Evolutionary conservation across 2,888 invertebrate species (phyloP).

Genomic region (Merodon equestris): DNA sequence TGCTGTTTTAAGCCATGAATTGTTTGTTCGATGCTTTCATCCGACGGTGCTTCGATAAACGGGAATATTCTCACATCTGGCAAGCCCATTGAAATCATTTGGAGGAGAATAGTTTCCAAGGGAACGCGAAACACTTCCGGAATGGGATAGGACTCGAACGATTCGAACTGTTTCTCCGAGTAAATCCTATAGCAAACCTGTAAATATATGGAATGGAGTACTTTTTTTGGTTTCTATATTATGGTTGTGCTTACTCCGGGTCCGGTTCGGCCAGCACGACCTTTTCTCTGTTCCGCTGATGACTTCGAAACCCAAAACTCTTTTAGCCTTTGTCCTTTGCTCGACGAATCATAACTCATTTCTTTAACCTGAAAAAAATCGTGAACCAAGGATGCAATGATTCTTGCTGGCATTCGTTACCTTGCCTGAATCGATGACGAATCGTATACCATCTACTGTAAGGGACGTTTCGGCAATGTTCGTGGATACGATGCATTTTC

Average conservation of each 20-base stretch:
- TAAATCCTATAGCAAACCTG: slow-evolving; percentile 92
- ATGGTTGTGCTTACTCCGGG: slow-evolving; percentile 84
- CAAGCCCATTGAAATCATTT: slow-evolving; percentile 96
- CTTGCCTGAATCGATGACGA: slow-evolving; percentile 98
- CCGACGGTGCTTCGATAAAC: slow-evolving; percentile 94
- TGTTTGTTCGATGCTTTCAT: slow-evolving; percentile 91
- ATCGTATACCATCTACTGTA: slow-evolving; percentile 98
- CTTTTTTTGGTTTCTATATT: neutral
- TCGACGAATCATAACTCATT: slow-evolving; percentile 95
- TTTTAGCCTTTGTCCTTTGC: slow-evolving; percentile 93
- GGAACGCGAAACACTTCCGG: slow-evolving; percentile 97
- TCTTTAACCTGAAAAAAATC: slow-evolving; percentile 84
- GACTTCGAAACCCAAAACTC: slow-evolving; percentile 99
- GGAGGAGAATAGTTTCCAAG: slow-evolving; percentile 92
- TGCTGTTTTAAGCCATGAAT: slow-evolving; percentile 92
- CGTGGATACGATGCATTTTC: slow-evolving; percentile 98
- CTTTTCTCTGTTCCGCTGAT: slow-evolving; percentile 97
- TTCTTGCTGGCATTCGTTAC: slow-evolving; percentile 77
- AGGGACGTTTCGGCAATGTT: slow-evolving; percentile 99
- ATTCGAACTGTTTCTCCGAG: slow-evolving; percentile 88
- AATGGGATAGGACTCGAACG: slow-evolving; percentile 90
- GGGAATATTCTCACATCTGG: slow-evolving; percentile 95
- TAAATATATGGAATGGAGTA: neutral
- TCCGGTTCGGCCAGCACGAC: slow-evolving; percentile 95
- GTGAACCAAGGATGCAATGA: slow-evolving; percentile 12